Evolutionary conservation across 2,888 invertebrate genomes (phyloP).

Genomic region (Artemia sp.): DNA sequence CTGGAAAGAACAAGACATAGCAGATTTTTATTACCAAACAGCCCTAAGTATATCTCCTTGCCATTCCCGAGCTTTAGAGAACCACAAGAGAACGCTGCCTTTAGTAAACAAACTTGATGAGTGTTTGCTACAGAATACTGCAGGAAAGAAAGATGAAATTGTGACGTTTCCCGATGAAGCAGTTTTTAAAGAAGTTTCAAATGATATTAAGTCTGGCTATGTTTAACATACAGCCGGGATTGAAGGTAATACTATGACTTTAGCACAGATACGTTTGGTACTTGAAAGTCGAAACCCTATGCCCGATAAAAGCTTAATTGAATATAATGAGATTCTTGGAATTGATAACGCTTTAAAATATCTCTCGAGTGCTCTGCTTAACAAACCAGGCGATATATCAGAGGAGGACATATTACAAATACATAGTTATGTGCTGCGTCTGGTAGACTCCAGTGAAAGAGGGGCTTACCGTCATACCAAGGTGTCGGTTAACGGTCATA

Average conservation of each 20-base stretch:
- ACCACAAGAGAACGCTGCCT: constrained; percentile 65
- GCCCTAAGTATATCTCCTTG: constrained; percentile 67
- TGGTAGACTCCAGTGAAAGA: constrained; percentile 80
- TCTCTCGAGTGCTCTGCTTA: constrained; percentile 50
- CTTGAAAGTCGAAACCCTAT: constrained; percentile 64
- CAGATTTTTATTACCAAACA: constrained; percentile 69
- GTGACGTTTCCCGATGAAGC: constrained; percentile 61
- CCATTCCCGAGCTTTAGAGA: constrained; percentile 57
- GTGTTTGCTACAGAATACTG: constrained; percentile 55
- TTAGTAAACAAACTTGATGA: constrained; percentile 78
- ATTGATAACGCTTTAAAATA: constrained; percentile 88
- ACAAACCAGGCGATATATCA: constrained; percentile 53
- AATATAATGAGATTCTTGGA: constrained; percentile 90
- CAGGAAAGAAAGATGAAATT: constrained; percentile 62
- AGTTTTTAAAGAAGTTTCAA: constrained; percentile 67
- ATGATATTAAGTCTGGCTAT: constrained; percentile 81
- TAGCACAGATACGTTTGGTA: constrained; percentile 75
- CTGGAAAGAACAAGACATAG: constrained; percentile 68
- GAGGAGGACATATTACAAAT: constrained; percentile 77
- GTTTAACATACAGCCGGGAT: constrained; percentile 94
- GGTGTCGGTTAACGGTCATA: constrained; percentile 86
- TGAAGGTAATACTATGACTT: constrained; percentile 90
- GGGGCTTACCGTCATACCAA: constrained; percentile 73
- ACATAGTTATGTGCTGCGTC: constrained; percentile 77
- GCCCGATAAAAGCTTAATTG: constrained; percentile 79